Evolutionary conservation across 1,140 invertebrate species (phyloP), one percentile per base, ranked within the genome.

Genomic region (Pteromalus puparum): DNA sequence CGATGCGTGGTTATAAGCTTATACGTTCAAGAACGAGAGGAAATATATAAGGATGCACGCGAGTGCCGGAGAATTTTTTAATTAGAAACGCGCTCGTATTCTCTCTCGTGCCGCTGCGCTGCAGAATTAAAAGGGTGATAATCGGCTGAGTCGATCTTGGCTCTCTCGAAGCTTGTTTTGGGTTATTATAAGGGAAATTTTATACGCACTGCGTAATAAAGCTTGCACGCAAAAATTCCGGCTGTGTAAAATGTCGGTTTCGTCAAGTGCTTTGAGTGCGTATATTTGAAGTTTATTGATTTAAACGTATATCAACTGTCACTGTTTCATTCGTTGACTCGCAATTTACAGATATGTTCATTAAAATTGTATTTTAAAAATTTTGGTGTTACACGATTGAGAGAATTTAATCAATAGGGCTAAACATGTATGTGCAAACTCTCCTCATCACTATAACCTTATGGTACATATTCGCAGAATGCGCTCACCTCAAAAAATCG

Each of bases 51-150:
- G 18, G 13, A 53, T 53, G 48, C 34, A 13, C 30, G 24, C 42
- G 12, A 21, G 6, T 34, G 30, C 30, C 15, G 26, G 34, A 12
- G 48, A 61, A 65, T 82, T 82, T 74, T 82, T 82, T 75, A 82
- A 82, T 82, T 82, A 76, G 73, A 82, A 74, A 38, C 72, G 24
- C 26, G 24, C 38, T 7, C 42, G 24, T 42, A n/a, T 61, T n/a
- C 5, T n/a, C 21, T 61, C 24, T 26, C 21, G 67, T 18, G 28
- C 24, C 9, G 48, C 24, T 46, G 78, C 42, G 67, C 24, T 4
- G 24, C 15, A 24, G 73, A 61, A 48, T 81, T 30, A 5, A 73
- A 70, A 82, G 72, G 81, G 70, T 75, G 81, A 82, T 75, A 65
- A 82, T 82, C 81, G 73, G 30, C 6, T 2, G 26, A 46, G 21